phyloP scores from a whole-genome alignment of 2,888 invertebrate species.

The Gnatocerus cornutus region DNA sequence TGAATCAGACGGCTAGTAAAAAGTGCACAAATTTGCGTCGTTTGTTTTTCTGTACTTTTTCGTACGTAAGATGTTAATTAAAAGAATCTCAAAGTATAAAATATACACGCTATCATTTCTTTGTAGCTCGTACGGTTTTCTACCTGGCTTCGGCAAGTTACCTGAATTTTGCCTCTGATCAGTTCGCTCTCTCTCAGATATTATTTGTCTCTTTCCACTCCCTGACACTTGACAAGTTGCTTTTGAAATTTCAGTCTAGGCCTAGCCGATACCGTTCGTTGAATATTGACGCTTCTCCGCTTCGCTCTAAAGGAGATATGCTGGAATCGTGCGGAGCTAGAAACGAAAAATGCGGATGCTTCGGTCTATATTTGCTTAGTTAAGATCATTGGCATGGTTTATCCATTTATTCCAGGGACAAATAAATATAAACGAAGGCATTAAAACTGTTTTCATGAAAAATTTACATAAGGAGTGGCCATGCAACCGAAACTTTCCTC shows the following conservation, averaged over 20 bases:
- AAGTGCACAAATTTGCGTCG: conserved; percentile 11
- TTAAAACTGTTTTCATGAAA: too few relatives aligned
- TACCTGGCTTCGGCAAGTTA: conserved; percentile 59
- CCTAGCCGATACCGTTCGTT: conserved; percentile 60
- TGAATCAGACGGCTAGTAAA: conserved; percentile 9
- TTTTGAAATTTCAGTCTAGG: conserved; percentile 70
- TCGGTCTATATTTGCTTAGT: not conserved
- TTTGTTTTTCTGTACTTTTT: conserved; percentile 7
- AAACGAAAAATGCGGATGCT: not conserved
- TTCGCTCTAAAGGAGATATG: conserved; percentile 35
- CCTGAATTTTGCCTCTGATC: conserved; percentile 64
- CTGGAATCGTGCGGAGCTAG: conserved; percentile 10
- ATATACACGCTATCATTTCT: conserved; percentile 38
- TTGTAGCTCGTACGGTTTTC: conserved; percentile 45
- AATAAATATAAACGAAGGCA: too few relatives aligned
- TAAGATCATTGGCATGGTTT: not conserved
- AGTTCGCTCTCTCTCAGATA: conserved; percentile 54
- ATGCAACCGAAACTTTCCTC: too few relatives aligned
- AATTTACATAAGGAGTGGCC: too few relatives aligned
- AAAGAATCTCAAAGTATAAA: conserved; percentile 47
- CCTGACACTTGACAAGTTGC: conserved; percentile 71
- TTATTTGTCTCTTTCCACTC: conserved; percentile 62
- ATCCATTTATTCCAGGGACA: too few relatives aligned
- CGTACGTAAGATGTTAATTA: conserved; percentile 39
- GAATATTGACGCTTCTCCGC: conserved; percentile 57